These are phyloP conservation scores for Pollenia amentaria DNA, from an alignment of 2,888 invertebrate genomes.

Conservation along the genomic window DNA sequence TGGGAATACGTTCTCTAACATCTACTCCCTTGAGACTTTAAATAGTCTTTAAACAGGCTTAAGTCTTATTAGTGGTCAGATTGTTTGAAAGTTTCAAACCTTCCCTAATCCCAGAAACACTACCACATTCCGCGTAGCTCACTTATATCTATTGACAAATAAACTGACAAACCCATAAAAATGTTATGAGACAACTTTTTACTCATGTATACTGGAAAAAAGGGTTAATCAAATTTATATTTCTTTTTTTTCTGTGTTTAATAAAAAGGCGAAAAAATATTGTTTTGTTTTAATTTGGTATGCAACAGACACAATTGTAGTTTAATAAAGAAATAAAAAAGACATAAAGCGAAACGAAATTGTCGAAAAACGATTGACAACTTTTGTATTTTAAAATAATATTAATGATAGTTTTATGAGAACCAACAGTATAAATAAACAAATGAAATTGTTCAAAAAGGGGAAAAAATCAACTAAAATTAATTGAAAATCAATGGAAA, in stretches of 20 bases:
- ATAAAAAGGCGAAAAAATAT: slow-evolving; percentile 33
- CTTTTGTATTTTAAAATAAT: slow-evolving; percentile 64
- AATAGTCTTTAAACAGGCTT: too few species aligned
- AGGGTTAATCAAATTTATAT: slow-evolving; percentile 64
- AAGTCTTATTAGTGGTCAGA: neutral
- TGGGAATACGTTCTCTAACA: neutral
- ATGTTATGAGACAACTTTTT: slow-evolving; percentile 29
- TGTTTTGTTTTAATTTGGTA: slow-evolving; percentile 55
- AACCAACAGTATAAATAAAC: slow-evolving; percentile 10
- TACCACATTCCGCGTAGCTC: neutral
- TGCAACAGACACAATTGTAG: slow-evolving; percentile 42
- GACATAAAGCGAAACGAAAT: slow-evolving; percentile 31
- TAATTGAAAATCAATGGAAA: slow-evolving; percentile 75
- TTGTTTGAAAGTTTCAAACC: neutral
- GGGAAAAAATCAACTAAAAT: slow-evolving; percentile 41
- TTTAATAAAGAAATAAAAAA: slow-evolving; percentile 58
- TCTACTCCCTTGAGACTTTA: too few species aligned
- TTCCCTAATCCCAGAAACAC: neutral
- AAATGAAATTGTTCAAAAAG: slow-evolving; percentile 17
- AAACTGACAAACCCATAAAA: slow-evolving; percentile 44
- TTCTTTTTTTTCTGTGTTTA: slow-evolving; percentile 12
- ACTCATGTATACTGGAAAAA: slow-evolving; percentile 12
- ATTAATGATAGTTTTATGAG: slow-evolving; percentile 71
- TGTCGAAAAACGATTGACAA: slow-evolving; percentile 58
- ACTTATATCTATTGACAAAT: neutral